Conservation (phyloP, 2,797 vertebrate genomes). For the Pangasius larnaudii region DNA sequence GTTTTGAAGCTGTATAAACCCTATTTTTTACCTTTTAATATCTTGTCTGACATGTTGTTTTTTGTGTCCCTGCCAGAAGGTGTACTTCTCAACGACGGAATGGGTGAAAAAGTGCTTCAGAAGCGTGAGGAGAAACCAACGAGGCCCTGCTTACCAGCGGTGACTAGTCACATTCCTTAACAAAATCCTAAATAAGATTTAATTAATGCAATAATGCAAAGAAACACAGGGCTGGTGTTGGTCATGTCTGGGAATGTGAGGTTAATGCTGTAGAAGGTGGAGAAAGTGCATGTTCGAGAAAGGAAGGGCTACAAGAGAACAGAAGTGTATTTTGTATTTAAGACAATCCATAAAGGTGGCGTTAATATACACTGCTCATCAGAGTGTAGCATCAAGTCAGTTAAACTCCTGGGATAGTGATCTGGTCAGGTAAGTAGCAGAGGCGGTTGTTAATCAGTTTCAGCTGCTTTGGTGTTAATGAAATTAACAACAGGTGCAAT, state of each 20-base stretch:
- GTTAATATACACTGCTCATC: no score
- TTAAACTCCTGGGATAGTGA: no score
- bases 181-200: neutral
- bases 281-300: neutral
- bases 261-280: neutral
- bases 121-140: neutral
- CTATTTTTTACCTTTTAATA: neutral
- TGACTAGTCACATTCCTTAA: neutral
- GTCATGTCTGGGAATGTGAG: neutral
- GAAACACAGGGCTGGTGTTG: neutral
- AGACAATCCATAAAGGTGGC: neutral
- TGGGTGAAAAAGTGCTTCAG: neutral
- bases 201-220: neutral
- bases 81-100: neutral
- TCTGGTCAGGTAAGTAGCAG: no score
- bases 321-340: no score
- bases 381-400: no score
- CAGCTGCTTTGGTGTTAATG: no score
- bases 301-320: neutral
- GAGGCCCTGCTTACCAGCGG: neutral
- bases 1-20: neutral
- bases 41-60: neutral
- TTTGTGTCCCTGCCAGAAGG: neutral
- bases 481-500: no score
- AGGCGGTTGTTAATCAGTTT: no score